Base-by-base conservation (phyloP, 1,140 invertebrate species). In the Pemphigus obesinymphae region DNA sequence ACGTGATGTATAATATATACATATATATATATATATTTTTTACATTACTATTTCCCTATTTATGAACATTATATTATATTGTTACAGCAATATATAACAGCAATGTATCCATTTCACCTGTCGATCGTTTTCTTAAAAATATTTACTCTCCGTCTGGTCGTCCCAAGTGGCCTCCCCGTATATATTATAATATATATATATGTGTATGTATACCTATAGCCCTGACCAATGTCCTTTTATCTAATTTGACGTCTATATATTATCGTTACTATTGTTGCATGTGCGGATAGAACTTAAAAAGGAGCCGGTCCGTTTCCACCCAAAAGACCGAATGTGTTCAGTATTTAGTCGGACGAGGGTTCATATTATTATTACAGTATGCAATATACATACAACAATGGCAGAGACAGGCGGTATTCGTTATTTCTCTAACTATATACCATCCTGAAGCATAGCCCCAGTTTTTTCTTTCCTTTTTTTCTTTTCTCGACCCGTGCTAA, bases 241-340 rank as follows among this genome's bases (percentile, higher is more conserved):
- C 53, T 63, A 63, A 63, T 80, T 80, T 80, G 76, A 80, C 76
- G 76, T 80, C 76, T 80, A 63, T 80, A 80, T 80, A 80, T 78
- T 78, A 78, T 76, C 55, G 17, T 61, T 43, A 43, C 55, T 45
- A 45, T 80, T 61, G n/a, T n/a, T n/a, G n/a, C n/a, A n/a, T n/a
- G 55, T 43, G 37, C 58, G 58, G 5, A 10, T 29, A 13, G 55
- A 58, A 29, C 34, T 23, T 37, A n/a, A 37, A 70, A 72, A 72
- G 43, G 68, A 61, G 15, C 34, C 75, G 53, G 34, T 23, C 15
- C 31, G 73, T 55, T 55, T 26, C 53, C 53, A 58, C 7, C 34
- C 34, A 10, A 31, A 7, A 37, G 20, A 55, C n/a, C 34, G 50
- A 37, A 43, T 10, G n/a, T 7, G 53, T 76, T 45, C 50, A 7